Conservation (phyloP, 1,140 invertebrate species). For the Episyrphus balteatus region DNA sequence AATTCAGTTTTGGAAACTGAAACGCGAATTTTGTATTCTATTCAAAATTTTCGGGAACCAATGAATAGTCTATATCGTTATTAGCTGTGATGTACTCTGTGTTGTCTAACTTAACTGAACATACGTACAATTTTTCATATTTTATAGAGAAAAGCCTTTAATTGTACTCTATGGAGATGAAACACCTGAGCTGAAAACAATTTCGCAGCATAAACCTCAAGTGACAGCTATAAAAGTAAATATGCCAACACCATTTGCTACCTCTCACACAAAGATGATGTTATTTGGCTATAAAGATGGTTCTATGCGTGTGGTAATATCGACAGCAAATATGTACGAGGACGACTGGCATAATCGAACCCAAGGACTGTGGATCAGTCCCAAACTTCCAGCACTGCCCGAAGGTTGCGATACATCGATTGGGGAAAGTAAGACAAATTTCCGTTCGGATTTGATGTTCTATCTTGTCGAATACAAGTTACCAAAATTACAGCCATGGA, state of each 20-base stretch:
- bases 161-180: constrained; percentile 72
- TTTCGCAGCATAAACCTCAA: constrained; percentile 46
- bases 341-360: constrained; percentile 91
- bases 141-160: constrained; percentile 51
- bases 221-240: constrained; percentile 56
- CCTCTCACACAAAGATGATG: constrained; percentile 92
- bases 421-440: constrained; percentile 74
- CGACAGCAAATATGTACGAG: constrained; percentile 83
- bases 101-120: too few relatives aligned
- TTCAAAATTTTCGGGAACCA: too few relatives aligned
- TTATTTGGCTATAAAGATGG: constrained; percentile 71
- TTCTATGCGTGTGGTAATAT: constrained; percentile 74
- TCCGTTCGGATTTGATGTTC: constrained; percentile 72
- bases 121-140: too few relatives aligned
- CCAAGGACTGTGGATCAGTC: constrained; percentile 88
- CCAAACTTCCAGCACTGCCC: constrained; percentile 53
- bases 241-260: constrained; percentile 70
- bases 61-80: too few relatives aligned
- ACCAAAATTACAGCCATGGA: constrained; percentile 57
- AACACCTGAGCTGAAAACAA: constrained; percentile 43
- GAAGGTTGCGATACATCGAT: constrained; percentile 42
- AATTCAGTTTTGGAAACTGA: too few relatives aligned
- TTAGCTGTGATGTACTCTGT: too few relatives aligned
- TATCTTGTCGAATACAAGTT: constrained; percentile 70
- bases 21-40: too few relatives aligned